Evolutionary conservation across 1,140 invertebrate genomes (phyloP).

Genomic region (Ceratina australensis): DNA sequence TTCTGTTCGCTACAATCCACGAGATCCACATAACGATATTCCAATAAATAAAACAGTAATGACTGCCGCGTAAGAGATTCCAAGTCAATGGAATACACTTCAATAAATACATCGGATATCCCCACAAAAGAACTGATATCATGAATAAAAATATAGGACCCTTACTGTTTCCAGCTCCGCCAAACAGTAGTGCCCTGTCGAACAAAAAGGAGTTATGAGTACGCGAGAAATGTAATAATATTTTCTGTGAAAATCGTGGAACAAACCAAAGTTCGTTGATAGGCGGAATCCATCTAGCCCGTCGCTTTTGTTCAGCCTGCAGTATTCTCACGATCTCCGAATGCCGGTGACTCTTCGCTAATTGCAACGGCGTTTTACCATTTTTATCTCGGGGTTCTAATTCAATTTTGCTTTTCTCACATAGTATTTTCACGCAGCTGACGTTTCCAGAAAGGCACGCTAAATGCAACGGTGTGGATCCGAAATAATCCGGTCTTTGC

Average conservation of each 20-base stretch:
- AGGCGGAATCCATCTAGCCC: slow-evolving; percentile 91
- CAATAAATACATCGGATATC: slow-evolving; percentile 95
- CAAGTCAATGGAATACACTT: slow-evolving; percentile 94
- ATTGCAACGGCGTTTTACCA: slow-evolving; percentile 92
- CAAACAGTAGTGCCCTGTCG: slow-evolving; percentile 89
- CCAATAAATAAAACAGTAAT: slow-evolving; percentile 94
- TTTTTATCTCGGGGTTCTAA: slow-evolving; percentile 93
- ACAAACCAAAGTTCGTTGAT: slow-evolving; percentile 90
- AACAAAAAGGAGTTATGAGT: background rate
- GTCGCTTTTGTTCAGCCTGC: slow-evolving; percentile 88
- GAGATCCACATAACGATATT: slow-evolving; percentile 95
- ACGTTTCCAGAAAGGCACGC: slow-evolving; percentile 94
- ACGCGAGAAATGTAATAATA: background rate
- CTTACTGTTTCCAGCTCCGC: slow-evolving; percentile 93
- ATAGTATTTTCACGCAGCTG: slow-evolving; percentile 88
- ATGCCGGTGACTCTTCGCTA: slow-evolving; percentile 93
- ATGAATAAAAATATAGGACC: slow-evolving; percentile 92
- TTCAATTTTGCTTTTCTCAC: slow-evolving; percentile 94
- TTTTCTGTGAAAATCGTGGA: background rate
- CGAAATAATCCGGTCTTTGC: slow-evolving; percentile 94
- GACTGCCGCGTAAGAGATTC: slow-evolving; percentile 90
- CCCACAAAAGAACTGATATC: slow-evolving; percentile 92
- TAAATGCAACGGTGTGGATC: slow-evolving; percentile 94
- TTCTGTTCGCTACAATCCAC: slow-evolving; percentile 92
- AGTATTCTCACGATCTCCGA: slow-evolving; percentile 90